A percentile compares a stretch with the other conserved stretches of the same genome.
Conservation (phyloP, 1,140 invertebrate species). For the Heliconius congener region DNA sequence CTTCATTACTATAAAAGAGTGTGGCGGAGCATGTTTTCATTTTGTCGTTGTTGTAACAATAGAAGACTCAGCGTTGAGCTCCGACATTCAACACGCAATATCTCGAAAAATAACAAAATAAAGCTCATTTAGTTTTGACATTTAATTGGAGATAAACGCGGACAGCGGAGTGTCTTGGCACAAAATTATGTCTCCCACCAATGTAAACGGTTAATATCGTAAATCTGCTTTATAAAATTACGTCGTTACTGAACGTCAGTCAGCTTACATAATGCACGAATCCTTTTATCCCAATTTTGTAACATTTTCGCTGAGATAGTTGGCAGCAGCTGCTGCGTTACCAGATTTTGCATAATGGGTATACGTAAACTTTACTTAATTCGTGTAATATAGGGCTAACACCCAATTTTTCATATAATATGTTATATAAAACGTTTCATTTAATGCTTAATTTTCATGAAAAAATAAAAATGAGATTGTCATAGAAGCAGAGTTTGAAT, state of each 20-base stretch:
- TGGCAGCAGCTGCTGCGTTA: conserved; percentile 39
- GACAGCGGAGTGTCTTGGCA: too few species aligned
- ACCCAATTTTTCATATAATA: conserved; percentile 23
- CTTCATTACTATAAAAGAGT: too few species aligned
- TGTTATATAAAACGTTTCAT: not conserved
- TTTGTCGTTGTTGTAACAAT: not conserved
- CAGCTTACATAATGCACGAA: conserved; percentile 7
- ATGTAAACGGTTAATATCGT: not conserved
- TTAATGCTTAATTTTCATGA: not conserved
- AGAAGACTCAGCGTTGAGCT: not conserved
- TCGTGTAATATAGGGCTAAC: conserved; percentile 30
- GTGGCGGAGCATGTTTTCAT: too few species aligned
- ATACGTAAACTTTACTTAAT: conserved; percentile 29
- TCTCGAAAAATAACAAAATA: too few species aligned
- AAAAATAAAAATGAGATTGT: not conserved
- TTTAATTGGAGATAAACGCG: too few species aligned
- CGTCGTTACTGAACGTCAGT: not conserved
- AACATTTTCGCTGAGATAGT: conserved; percentile 32
- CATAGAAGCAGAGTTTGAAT: not conserved
- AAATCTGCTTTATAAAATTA: not conserved
- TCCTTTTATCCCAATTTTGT: conserved; percentile 14
- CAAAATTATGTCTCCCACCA: too few species aligned
- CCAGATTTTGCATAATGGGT: conserved; percentile 33
- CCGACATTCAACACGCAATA: not conserved
- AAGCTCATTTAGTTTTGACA: too few species aligned